Evolutionary conservation across 2,888 invertebrate genomes (phyloP).

Genomic region (Amphipyra tragopoginis): DNA sequence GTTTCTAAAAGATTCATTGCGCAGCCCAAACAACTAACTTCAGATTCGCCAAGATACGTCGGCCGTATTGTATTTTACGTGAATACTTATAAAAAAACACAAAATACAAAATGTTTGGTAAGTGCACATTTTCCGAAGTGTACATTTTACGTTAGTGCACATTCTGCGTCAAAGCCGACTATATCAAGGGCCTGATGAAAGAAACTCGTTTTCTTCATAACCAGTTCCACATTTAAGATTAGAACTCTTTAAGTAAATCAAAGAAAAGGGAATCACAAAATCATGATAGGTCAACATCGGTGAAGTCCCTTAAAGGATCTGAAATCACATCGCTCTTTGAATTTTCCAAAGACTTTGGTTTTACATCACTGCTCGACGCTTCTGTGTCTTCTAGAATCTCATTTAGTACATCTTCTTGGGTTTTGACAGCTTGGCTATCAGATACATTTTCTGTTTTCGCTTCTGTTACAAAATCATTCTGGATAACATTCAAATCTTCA

Average conservation of each 20-base stretch:
- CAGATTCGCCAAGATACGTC: too few relatives aligned
- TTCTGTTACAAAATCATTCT: slow-evolving; percentile 11
- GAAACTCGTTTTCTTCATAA: too few relatives aligned
- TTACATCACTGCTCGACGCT: slow-evolving; percentile 40
- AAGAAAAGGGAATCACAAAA: slow-evolving; percentile 72
- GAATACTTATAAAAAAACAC: too few relatives aligned
- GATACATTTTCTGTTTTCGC: neutral
- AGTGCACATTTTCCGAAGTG: too few relatives aligned
- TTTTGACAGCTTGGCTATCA: slow-evolving; percentile 22
- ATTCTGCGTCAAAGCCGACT: too few relatives aligned
- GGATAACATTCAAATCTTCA: neutral
- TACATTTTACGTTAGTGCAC: too few relatives aligned
- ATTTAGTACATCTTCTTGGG: slow-evolving; percentile 47
- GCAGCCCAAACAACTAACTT: too few relatives aligned
- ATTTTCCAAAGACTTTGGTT: slow-evolving; percentile 43
- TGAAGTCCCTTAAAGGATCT: slow-evolving; percentile 76
- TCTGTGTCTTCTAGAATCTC: slow-evolving; percentile 57
- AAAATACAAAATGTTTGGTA: too few relatives aligned
- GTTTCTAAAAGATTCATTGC: too few relatives aligned
- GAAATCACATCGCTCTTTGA: slow-evolving; percentile 58
- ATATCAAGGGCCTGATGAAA: too few relatives aligned
- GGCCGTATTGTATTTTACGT: too few relatives aligned
- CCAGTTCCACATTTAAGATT: slow-evolving; percentile 12
- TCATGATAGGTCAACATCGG: slow-evolving; percentile 80
- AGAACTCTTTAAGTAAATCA: slow-evolving; percentile 65